Evolutionary conservation across 2,113 vertebrate genomes (phyloP).

Genomic region (Arvicanthis niloticus): DNA sequence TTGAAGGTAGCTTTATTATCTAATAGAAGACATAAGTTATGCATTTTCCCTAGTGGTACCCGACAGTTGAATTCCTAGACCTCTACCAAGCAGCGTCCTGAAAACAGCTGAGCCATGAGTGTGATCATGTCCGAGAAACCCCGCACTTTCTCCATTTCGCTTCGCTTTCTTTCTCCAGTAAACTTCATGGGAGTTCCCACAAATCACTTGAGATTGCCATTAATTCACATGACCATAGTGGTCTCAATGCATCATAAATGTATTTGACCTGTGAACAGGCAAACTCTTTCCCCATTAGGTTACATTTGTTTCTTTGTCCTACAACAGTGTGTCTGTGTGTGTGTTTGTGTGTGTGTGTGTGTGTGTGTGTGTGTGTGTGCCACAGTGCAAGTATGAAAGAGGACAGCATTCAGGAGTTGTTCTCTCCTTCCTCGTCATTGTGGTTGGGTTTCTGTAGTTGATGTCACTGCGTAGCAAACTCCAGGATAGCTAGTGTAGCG

Average conservation of each 20-base stretch:
- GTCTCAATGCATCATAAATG: neutral
- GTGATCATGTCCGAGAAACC: neutral
- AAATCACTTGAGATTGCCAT: neutral
- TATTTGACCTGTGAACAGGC: neutral
- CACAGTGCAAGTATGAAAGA: neutral
- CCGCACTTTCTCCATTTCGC: neutral
- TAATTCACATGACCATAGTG: neutral
- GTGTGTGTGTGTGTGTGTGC: neutral
- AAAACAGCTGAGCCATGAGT: neutral
- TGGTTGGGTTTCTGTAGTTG: too few relatives aligned
- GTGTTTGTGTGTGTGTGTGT: neutral
- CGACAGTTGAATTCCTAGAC: neutral
- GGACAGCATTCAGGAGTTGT: neutral
- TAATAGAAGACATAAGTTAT: neutral
- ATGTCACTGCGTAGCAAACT: neutral
- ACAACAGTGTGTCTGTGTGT: neutral
- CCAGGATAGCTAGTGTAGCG: neutral
- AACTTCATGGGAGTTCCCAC: neutral
- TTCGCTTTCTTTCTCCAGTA: neutral
- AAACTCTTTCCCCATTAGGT: neutral
- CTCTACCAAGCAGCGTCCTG: neutral
- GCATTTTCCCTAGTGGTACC: constrained; percentile 27
- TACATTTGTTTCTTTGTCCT: neutral
- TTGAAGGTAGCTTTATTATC: neutral
- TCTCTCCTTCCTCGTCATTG: neutral